Evolutionary conservation across 1,140 invertebrate species (phyloP).

Genomic region (Teleopsis dalmanni): DNA sequence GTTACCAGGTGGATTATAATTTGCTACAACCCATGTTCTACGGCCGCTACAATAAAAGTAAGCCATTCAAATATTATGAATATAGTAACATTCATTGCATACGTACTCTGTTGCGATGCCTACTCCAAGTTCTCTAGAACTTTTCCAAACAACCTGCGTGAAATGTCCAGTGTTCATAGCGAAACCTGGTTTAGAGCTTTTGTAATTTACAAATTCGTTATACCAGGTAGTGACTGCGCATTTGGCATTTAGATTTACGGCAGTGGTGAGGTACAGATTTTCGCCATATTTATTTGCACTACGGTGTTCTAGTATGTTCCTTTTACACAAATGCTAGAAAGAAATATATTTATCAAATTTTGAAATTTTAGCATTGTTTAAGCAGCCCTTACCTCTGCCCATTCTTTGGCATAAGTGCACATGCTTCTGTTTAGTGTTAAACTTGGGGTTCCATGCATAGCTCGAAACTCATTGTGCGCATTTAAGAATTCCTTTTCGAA

Average conservation of each 20-base stretch:
- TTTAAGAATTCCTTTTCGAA: conserved; percentile 2
- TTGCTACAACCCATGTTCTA: conserved; percentile 2
- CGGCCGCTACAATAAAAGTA: conserved; percentile 1
- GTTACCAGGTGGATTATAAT: conserved; percentile 5
- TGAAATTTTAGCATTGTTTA: background rate
- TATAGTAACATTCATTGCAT: background rate
- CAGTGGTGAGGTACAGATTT: conserved; percentile 66
- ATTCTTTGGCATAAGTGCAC: conserved; percentile 9
- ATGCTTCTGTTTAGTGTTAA: conserved; percentile 13
- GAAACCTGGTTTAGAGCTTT: conserved; percentile 53
- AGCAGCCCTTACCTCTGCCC: conserved; percentile 14
- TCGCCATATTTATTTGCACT: conserved; percentile 67
- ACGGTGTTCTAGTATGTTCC: conserved; percentile 49
- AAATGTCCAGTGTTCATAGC: conserved; percentile 59
- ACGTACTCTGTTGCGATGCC: conserved; percentile 53
- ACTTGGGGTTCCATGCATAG: conserved; percentile 11
- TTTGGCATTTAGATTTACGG: conserved; percentile 45
- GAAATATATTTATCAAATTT: background rate
- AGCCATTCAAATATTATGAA: background rate
- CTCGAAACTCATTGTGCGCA: conserved; percentile 18
- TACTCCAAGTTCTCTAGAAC: conserved; percentile 58
- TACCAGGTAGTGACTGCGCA: conserved; percentile 54
- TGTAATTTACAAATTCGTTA: conserved; percentile 50
- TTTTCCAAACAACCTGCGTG: conserved; percentile 64
- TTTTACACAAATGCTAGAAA: conserved; percentile 4